These are phyloP conservation scores for Platynereis dumerilii DNA, from an alignment of 2,888 invertebrate species.

Conservation along the genomic window DNA sequence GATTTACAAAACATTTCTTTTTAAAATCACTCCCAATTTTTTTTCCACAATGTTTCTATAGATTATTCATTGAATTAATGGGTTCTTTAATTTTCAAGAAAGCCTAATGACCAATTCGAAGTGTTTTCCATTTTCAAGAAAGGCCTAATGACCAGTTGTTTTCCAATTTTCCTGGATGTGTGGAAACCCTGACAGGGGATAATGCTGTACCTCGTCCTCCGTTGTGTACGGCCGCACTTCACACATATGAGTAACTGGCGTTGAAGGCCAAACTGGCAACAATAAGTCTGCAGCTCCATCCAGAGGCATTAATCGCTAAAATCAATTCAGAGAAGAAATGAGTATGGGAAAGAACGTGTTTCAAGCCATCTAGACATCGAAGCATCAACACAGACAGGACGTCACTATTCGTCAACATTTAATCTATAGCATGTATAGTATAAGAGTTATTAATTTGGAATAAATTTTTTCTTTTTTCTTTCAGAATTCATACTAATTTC, in stretches of 20 bases:
- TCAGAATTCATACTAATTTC: neutral
- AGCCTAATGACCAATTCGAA: too few species aligned
- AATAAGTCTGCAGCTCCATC: conserved; percentile 22
- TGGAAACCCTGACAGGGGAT: too few species aligned
- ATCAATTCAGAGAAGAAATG: neutral
- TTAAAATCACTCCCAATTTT: too few species aligned
- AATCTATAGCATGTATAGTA: neutral
- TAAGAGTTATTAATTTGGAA: neutral
- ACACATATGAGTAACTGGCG: conserved; percentile 5
- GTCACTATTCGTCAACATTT: neutral
- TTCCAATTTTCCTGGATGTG: too few species aligned
- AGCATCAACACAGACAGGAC: neutral
- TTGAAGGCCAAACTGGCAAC: conserved; percentile 7
- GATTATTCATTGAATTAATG: too few species aligned
- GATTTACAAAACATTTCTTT: too few species aligned
- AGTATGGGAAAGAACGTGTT: neutral
- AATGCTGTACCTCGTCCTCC: conserved; percentile 18
- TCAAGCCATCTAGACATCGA: neutral
- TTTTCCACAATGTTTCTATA: too few species aligned
- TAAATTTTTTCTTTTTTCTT: neutral
- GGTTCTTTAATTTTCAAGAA: too few species aligned
- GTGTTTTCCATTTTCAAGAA: too few species aligned
- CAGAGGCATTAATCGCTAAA: conserved; percentile 22
- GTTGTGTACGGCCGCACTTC: conserved; percentile 17
- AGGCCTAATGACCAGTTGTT: too few species aligned